These are phyloP conservation scores for Trichomycterus rosablanca DNA, from an alignment of 2,113 vertebrate species.

Conservation along the genomic window DNA sequence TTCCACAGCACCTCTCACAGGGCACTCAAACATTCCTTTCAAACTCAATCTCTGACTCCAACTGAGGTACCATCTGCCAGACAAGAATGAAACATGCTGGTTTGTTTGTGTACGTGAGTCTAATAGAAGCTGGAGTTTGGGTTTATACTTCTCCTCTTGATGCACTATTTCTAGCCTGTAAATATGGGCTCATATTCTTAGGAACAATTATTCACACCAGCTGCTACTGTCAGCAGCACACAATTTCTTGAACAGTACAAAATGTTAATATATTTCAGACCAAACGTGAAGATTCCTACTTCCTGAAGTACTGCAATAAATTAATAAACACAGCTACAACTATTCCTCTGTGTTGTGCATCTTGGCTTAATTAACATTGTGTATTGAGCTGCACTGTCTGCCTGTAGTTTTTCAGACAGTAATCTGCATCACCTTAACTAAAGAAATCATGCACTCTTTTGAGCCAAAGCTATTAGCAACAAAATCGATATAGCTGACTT, in stretches of 20 bases:
- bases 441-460: slow-evolving; percentile 9
- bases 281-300: neutral
- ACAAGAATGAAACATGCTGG: slow-evolving; percentile 3
- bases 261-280: neutral
- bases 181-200: slow-evolving; percentile 30
- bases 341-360: too few species aligned
- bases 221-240: slow-evolving; percentile 1
- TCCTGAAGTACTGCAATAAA: too few species aligned
- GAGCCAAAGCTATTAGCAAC: slow-evolving; percentile 14
- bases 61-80: slow-evolving; percentile 32
- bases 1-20: slow-evolving; percentile 29
- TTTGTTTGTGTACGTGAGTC: slow-evolving; percentile 4
- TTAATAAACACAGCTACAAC: too few species aligned
- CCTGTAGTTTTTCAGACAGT: slow-evolving; percentile 22
- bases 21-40: slow-evolving; percentile 3
- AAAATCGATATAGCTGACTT: slow-evolving; percentile 28
- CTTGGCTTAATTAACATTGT: too few species aligned
- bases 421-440: slow-evolving; percentile 15
- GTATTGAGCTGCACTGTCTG: slow-evolving; percentile 4
- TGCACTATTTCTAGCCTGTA: slow-evolving; percentile 21
- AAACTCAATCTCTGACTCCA: slow-evolving; percentile 13
- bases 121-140: slow-evolving; percentile 11
- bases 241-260: neutral
- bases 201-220: slow-evolving; percentile 25
- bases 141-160: neutral